These are phyloP conservation scores for Siniperca knerii DNA, from an alignment of 2,113 vertebrate genomes.

Conservation along the genomic window DNA sequence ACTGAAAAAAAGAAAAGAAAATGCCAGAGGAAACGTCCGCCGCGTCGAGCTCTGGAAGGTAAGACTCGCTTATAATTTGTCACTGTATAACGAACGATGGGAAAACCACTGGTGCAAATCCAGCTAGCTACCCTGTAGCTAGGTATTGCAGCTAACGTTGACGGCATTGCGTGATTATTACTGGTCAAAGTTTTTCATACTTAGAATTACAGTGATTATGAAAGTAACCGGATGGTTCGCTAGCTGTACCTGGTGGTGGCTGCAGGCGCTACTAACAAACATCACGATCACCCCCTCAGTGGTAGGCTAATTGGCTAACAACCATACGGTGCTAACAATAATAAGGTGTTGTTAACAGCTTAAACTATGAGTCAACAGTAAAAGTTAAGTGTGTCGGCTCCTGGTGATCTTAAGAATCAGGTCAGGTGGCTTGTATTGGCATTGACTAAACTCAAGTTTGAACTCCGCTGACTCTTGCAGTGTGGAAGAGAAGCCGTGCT, in stretches of 20 bases:
- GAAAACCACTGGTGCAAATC: neutral
- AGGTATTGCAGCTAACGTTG: neutral
- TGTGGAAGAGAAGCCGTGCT: constrained; percentile 83
- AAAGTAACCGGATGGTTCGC: accelerated
- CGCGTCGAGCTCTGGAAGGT: constrained; percentile 77
- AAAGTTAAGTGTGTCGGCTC: neutral
- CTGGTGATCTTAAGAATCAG: neutral
- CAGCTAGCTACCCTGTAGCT: constrained; percentile 46
- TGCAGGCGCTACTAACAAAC: neutral
- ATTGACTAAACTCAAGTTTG: neutral
- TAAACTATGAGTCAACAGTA: neutral
- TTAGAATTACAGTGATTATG: accelerated
- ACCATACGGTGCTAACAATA: constrained; percentile 52
- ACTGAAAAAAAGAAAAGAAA: constrained; percentile 18
- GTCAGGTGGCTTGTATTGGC: neutral
- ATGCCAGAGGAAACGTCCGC: constrained; percentile 84
- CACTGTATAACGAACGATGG: neutral
- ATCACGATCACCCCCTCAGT: too few species aligned
- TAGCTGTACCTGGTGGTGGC: accelerated
- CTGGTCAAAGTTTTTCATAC: accelerated
- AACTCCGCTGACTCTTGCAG: constrained; percentile 49
- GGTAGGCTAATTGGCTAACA: constrained; percentile 49
- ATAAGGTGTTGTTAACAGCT: neutral
- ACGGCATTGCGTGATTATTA: neutral
- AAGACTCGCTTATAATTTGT: constrained; percentile 25